These are phyloP conservation scores for Euthynnus affinis DNA, from an alignment of 2,797 vertebrate species.

Conservation along the genomic window DNA sequence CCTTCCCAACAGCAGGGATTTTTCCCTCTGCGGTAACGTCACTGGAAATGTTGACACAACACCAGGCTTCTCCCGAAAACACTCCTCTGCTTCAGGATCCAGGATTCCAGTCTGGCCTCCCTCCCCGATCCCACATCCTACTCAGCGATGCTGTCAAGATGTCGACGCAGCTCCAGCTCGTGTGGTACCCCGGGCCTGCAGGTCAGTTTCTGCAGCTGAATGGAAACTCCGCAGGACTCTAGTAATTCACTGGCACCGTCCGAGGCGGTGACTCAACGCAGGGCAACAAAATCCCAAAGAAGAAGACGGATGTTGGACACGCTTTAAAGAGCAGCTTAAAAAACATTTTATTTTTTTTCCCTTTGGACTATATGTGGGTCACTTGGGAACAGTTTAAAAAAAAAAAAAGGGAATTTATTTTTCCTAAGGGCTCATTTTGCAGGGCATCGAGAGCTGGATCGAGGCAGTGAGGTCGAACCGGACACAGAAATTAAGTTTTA, in stretches of 20 bases:
- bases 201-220: constrained; percentile 37
- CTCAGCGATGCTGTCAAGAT: constrained; percentile 11
- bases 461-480: constrained; percentile 21
- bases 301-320: constrained; percentile 40
- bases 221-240: constrained; percentile 64
- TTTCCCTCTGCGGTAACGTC: constrained; percentile 66
- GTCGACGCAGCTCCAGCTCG: constrained; percentile 44
- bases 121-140: constrained; percentile 37
- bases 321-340: constrained; percentile 52
- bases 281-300: constrained; percentile 16
- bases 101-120: constrained; percentile 52
- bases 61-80: constrained; percentile 54
- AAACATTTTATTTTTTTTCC: constrained; percentile 19
- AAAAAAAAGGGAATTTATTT: constrained; percentile 45
- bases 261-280: constrained; percentile 45
- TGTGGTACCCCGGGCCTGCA: constrained; percentile 25
- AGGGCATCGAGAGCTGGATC: constrained; percentile 15
- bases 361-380: constrained; percentile 47
- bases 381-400: constrained; percentile 44
- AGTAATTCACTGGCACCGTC: constrained; percentile 49
- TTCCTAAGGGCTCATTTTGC: constrained; percentile 53
- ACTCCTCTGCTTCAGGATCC: constrained; percentile 36
- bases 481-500: constrained; percentile 54
- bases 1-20: constrained; percentile 57
- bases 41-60: constrained; percentile 79